These are phyloP conservation scores for Tyto alba DNA, from an alignment of 2,113 vertebrate genomes.

Conservation along the genomic window DNA sequence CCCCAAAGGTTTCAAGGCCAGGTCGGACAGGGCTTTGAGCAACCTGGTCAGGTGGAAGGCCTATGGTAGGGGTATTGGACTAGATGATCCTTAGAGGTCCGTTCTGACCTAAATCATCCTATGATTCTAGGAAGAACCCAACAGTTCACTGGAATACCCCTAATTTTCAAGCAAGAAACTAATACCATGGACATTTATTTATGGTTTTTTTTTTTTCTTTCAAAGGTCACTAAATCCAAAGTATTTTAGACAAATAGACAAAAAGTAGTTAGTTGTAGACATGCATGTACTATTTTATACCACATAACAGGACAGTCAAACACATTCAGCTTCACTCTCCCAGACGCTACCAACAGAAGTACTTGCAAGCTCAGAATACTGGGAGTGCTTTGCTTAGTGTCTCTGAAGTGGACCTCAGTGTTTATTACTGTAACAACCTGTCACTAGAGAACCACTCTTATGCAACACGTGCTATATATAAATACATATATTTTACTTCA, in stretches of 20 bases:
- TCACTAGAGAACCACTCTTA: not conserved
- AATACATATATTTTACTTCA: not conserved
- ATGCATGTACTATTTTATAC: not conserved
- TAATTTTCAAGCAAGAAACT: not conserved
- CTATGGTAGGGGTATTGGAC: not conserved
- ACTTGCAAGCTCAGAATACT: not conserved
- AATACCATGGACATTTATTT: not conserved
- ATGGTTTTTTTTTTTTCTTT: not conserved
- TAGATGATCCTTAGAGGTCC: not conserved
- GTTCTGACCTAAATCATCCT: not conserved
- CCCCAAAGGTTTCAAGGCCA: too few species aligned
- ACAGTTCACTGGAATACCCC: accelerated
- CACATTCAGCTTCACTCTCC: not conserved
- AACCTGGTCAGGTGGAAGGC: not conserved
- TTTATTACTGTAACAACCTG: not conserved
- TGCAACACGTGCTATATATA: not conserved
- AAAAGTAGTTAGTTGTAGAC: not conserved
- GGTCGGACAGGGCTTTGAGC: not conserved
- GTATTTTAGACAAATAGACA: not conserved
- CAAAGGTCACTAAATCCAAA: not conserved
- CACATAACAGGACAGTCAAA: not conserved
- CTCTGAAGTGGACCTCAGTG: not conserved
- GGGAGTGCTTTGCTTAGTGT: not conserved
- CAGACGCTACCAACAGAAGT: not conserved
- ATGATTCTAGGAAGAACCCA: not conserved